Percentiles rank a stretch among this genome's conserved stretches.
Evolutionary conservation across 2,797 vertebrate genomes (phyloP).

Genomic region (Galago senegalensis): DNA sequence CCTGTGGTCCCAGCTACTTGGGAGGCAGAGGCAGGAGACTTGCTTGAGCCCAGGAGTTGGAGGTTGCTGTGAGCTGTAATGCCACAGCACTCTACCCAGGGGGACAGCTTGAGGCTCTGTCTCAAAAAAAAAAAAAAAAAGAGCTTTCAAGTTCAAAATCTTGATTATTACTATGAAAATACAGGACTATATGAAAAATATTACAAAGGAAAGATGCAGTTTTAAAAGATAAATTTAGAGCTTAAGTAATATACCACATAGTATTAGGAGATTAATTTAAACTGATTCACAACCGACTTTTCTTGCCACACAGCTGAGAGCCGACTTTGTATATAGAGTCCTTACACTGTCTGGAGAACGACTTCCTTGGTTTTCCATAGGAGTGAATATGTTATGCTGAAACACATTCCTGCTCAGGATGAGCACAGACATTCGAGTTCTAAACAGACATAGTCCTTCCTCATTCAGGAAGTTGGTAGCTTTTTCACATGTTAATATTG

Average conservation of each 20-base stretch:
- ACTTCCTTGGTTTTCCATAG: slow-evolving; percentile 85
- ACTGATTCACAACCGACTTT: slow-evolving; percentile 39
- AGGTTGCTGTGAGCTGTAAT: too few species aligned
- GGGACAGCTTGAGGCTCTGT: too few species aligned
- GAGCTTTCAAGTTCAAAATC: slow-evolving; percentile 5
- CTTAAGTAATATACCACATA: background rate
- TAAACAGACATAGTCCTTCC: slow-evolving; percentile 85
- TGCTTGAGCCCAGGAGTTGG: too few species aligned
- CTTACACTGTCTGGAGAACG: slow-evolving; percentile 34
- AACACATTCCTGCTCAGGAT: slow-evolving; percentile 82
- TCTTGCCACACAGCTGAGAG: slow-evolving; percentile 80
- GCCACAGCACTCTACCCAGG: too few species aligned
- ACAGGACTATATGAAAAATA: background rate
- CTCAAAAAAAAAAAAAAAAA: background rate
- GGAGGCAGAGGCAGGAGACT: too few species aligned
- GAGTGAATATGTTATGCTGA: slow-evolving; percentile 83
- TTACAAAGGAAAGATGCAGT: background rate
- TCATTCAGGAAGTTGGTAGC: slow-evolving; percentile 86
- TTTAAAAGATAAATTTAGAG: background rate
- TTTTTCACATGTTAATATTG: slow-evolving; percentile 84
- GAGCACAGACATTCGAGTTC: slow-evolving; percentile 84
- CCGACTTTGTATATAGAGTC: slow-evolving; percentile 72
- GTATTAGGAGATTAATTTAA: slow-evolving; percentile 66
- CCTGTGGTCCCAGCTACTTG: too few species aligned
- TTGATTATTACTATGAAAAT: slow-evolving; percentile 56